Conservation (phyloP, 1,140 invertebrate genomes). For the Carcinoscorpius rotundicauda region DNA sequence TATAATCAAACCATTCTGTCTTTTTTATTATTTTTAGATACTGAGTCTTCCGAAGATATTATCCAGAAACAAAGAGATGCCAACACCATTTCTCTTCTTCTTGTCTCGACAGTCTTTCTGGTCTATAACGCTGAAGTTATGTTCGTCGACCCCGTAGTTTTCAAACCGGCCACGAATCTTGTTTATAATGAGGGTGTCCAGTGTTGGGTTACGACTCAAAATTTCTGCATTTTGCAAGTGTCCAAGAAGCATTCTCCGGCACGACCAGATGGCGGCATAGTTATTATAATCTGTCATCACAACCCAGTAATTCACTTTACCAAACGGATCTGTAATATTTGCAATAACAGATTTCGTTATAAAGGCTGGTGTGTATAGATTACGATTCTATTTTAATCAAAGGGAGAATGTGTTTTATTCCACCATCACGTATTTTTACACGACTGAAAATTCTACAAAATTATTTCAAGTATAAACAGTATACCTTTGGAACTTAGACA, state of each 20-base stretch:
- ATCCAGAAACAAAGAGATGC: too few relatives aligned
- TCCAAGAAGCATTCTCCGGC: slow-evolving; percentile 57
- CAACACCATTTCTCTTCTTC: background rate
- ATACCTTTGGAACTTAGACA: too few relatives aligned
- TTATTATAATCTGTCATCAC: slow-evolving; percentile 58
- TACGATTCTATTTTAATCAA: too few relatives aligned
- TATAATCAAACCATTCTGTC: too few relatives aligned
- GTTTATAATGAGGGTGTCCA: slow-evolving; percentile 52
- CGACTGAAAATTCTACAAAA: too few relatives aligned
- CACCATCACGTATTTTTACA: too few relatives aligned
- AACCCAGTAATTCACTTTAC: slow-evolving; percentile 55
- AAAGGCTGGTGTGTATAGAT: too few relatives aligned
- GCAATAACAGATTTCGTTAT: too few relatives aligned
- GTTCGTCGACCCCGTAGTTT: slow-evolving; percentile 52
- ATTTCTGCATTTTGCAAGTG: slow-evolving; percentile 64
- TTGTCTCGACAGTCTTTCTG: slow-evolving; percentile 47
- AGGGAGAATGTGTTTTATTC: too few relatives aligned
- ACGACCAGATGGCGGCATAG: slow-evolving; percentile 66
- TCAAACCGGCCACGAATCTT: slow-evolving; percentile 49
- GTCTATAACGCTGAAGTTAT: slow-evolving; percentile 55
- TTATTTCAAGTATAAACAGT: too few relatives aligned
- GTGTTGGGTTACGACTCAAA: slow-evolving; percentile 50
- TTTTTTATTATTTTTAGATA: too few relatives aligned
- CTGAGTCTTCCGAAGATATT: too few relatives aligned
- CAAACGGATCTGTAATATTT: slow-evolving; percentile 47